Evolutionary conservation across 2,888 invertebrate genomes (phyloP).

Genomic region (Megaustenia siamemsis): DNA sequence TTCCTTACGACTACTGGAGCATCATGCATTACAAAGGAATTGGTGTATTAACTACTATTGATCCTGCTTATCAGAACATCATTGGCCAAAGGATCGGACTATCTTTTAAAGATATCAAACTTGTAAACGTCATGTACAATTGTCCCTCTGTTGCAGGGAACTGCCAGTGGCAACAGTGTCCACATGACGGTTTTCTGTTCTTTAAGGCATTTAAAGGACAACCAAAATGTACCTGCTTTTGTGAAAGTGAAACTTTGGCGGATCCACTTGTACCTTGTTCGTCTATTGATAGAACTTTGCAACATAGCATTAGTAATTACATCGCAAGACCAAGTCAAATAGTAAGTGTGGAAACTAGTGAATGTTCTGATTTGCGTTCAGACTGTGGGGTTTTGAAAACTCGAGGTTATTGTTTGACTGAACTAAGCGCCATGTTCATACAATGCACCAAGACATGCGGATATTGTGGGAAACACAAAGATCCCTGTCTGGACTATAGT

Average conservation of each 20-base stretch:
- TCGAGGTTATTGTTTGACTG: too few species aligned
- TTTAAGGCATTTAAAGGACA: slow-evolving; percentile 13
- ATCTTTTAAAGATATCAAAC: slow-evolving; percentile 69
- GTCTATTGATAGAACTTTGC: too few species aligned
- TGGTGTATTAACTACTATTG: slow-evolving; percentile 69
- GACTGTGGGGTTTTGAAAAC: too few species aligned
- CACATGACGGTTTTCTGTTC: slow-evolving; percentile 26
- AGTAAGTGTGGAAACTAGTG: too few species aligned
- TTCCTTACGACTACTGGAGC: slow-evolving; percentile 70
- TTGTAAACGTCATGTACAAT: slow-evolving; percentile 70
- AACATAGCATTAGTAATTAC: too few species aligned
- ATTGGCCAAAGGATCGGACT: slow-evolving; percentile 69
- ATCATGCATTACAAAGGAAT: slow-evolving; percentile 73
- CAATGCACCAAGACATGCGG: too few species aligned
- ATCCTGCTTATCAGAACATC: slow-evolving; percentile 67
- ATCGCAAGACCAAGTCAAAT: too few species aligned
- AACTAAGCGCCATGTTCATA: too few species aligned
- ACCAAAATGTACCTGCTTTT: slow-evolving; percentile 37
- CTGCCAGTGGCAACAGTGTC: background rate
- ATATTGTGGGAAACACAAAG: too few species aligned
- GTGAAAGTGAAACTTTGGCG: slow-evolving; percentile 29
- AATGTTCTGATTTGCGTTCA: too few species aligned
- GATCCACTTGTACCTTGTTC: slow-evolving; percentile 45
- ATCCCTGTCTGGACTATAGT: too few species aligned
- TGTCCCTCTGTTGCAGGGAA: slow-evolving; percentile 56